A percentile compares a stretch with the other conserved stretches of the same genome.
Conservation (phyloP, 2,113 vertebrate genomes). For the Daphoenositta chrysoptera region DNA sequence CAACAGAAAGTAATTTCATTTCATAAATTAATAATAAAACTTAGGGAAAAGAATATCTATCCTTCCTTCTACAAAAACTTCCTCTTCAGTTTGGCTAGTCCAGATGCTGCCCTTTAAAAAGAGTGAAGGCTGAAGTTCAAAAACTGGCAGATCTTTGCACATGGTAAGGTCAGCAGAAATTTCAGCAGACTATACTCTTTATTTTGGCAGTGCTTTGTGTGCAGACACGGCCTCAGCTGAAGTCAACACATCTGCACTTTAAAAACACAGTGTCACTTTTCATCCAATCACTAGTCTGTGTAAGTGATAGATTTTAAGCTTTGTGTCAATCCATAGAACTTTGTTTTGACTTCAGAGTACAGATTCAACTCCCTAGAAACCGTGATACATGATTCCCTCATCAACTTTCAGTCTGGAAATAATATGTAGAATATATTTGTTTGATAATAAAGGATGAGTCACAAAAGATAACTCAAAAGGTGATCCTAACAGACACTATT, state of each 20-base stretch:
- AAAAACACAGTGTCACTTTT: neutral
- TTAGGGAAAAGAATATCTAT: neutral
- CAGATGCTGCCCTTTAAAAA: constrained; percentile 22
- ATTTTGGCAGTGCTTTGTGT: neutral
- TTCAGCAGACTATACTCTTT: constrained; percentile 33
- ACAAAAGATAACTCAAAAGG: neutral
- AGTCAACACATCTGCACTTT: neutral
- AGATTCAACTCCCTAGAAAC: neutral
- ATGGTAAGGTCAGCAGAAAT: constrained; percentile 20
- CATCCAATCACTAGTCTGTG: neutral
- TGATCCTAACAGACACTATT: neutral
- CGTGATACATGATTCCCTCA: neutral
- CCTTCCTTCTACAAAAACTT: neutral
- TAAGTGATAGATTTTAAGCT: neutral
- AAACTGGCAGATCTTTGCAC: neutral
- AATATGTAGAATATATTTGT: neutral
- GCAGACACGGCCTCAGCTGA: neutral
- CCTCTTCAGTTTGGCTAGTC: neutral
- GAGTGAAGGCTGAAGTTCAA: neutral
- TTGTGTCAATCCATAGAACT: neutral
- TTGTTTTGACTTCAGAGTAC: neutral
- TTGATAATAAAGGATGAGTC: neutral
- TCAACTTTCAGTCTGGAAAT: neutral
- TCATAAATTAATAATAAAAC: neutral
- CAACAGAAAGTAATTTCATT: neutral